Conservation (phyloP, 2,797 vertebrate species). For the Hypotaenidia okinawae region DNA sequence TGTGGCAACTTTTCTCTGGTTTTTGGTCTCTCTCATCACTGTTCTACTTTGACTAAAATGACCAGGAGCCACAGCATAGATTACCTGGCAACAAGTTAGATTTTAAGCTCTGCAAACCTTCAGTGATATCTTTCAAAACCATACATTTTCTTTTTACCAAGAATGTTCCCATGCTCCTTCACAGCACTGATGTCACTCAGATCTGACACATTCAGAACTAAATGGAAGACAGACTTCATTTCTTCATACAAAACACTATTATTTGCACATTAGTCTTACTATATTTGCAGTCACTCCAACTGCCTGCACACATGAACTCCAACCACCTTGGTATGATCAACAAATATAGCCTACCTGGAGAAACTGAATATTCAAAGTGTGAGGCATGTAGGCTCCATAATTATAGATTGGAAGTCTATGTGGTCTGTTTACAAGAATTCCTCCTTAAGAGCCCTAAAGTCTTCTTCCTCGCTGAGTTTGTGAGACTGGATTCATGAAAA, state of each 20-base stretch:
- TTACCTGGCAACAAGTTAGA: background rate
- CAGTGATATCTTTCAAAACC: background rate
- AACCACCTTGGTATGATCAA: background rate
- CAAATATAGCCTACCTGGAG: background rate
- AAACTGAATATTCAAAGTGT: conserved; percentile 25
- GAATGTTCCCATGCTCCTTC: background rate
- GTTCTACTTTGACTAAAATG: background rate
- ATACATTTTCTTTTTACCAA: background rate
- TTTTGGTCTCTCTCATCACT: background rate
- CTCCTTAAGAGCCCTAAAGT: background rate
- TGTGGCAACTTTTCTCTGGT: background rate
- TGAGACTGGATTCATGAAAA: background rate
- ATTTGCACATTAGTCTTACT: background rate
- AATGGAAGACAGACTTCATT: background rate
- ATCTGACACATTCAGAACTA: background rate
- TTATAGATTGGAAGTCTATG: background rate
- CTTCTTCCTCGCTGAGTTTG: background rate
- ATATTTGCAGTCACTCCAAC: conserved; percentile 4
- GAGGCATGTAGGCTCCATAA: background rate
- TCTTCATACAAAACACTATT: background rate
- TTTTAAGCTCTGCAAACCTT: background rate
- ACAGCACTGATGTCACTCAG: background rate
- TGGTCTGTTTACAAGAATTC: background rate
- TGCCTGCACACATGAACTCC: background rate
- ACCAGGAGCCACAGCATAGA: background rate